Base-by-base conservation (phyloP, 2,888 invertebrate species). In the Melieria omissa region DNA sequence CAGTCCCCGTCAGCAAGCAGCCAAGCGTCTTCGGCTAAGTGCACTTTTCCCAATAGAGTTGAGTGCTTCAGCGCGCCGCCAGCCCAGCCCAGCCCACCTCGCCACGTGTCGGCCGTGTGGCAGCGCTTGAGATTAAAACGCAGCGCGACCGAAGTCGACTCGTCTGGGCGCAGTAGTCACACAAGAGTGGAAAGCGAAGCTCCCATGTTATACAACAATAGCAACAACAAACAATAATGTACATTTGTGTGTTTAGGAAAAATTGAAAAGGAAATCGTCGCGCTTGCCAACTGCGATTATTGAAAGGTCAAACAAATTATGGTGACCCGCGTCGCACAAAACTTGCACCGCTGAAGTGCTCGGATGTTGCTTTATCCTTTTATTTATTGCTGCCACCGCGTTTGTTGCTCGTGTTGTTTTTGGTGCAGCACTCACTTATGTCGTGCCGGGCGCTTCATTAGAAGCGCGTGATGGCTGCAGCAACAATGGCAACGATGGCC, bases 251-350 rank as follows among this genome's bases (percentile, higher is more conserved):
- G 29, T 29, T 29, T 29, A 29, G 29, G 29, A 29, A 29, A 29
- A 29, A 29, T 29, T 29, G 29, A 29, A 29, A 29, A 29, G 29
- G 29, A 29, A 29, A 29, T 29, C 29, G 29, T 29, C 29, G 29
- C 29, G 29, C 29, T 29, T 29, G 29, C 29, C 29, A 41, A 62
- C 42, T 44, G 54, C 46, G 46, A 60, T 46, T 78, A 80, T 79
- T 80, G 77, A 84, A 83, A 84, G 85, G 83, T 84, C 84, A 84
- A 83, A 80, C 80, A 75, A 79, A 80, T 82, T 83, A 83, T 79
- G 61, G 61, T 47, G 44, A 49, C 14, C 49, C 41, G 10, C 49
- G 58, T 41, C 60, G 6, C 64, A 47, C 10, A 9, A 46, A 42
- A 4, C 44, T 29, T 29, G 9, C 45, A 42, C 44, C 12, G 4